Base-by-base conservation (phyloP, 2,113 vertebrate genomes). In the Rhombomys opimus region DNA sequence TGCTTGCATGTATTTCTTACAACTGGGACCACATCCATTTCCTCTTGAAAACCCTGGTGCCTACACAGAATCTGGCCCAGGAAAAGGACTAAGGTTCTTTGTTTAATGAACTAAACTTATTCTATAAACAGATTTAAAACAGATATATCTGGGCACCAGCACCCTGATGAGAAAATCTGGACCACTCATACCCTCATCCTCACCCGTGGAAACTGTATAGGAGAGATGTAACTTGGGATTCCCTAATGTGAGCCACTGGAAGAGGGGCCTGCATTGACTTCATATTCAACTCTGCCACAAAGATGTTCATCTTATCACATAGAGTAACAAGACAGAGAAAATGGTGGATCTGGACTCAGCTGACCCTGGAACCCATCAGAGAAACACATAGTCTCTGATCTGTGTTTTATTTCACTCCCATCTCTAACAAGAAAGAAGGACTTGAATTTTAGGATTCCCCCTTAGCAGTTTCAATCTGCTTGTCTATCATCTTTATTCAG, bases 1-100 rank as follows among this genome's bases (percentile, higher is more conserved):
- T 59, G 59, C 46, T 61, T 30, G 30, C 76, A 20, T 65, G 22
- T 17, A 35, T 86, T 57, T 46, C 1, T 0, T 89, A 54, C 22
- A 84, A 75, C 70, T 91, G 65, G 61, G 80, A 22, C 32, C 84
- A 76, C 3, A 46, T 52, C 35, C 30, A 4, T 41, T 77, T 78
- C 90, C 89, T 88, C 61, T 65, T 57, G 67, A 90, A 59, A 87
- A 52, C 23, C 46, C 52, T 90, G 50, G 23, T 80, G 84, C 18
- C 54, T 7, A 67, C 23, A 46, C 52, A 76, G 61, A 73, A 52
- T 72, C 65, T 76, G n/a, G 57, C 57, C 41, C 87, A 52, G 30
- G 84, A 20, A 41, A 41, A 77, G 65, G 65, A 78, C 13, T 91
- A 20, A 25, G 30, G 67, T n/a, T 89, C 78, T 88, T 73, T 52